Evolutionary conservation across 2,888 invertebrate species (phyloP), one percentile per base, ranked within the genome.

Genomic region (Exephanes ischioxanthus): DNA sequence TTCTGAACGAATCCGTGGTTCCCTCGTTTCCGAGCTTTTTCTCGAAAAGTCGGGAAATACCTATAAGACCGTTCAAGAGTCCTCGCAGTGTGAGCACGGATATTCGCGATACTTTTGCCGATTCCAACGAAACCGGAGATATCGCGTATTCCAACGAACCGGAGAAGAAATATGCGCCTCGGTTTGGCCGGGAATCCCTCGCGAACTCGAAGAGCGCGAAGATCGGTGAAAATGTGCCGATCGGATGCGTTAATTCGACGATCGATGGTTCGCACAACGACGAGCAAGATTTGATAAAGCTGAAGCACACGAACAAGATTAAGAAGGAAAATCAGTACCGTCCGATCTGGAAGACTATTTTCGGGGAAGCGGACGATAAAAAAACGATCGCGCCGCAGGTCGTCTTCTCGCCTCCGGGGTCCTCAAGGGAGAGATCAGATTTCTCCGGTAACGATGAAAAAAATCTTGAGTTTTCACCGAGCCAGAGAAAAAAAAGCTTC

Each of bases 211-310:
- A 45, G 30, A 61, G 66, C 37, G 26, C 9, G 7, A 30, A 61
- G 63, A 14, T 45, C 33, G 37, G 55, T 11, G 22, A 58, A 11
- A 48, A 58, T 19, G 9, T 19, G 45, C 45, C 22, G 6, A 4
- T n/a, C 4, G 79, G 55, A n/a, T 22, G 66, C 63, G 14, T n/a
- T 33, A 71, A 80, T 58, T 51, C 58, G 4, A 58, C 63, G 19
- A 26, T 19, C 11, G 55, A 48, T 11, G 58, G 72, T 41, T 66
- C 30, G 4, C 9, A 78, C 37, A 61, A 80, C 3, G 63, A 83
- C 30, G 83, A 83, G 63, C 73, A 33, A 48, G 83, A 83, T 37
- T 73, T 86, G 83, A 77, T 83, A 9, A 83, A 76, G 22, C 72
- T 80, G 68, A 86, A 83, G 30, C 45, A 30, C 11, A 48, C 14